phyloP scores from a whole-genome alignment of 2,113 vertebrate genomes.

The Upupa epops region DNA sequence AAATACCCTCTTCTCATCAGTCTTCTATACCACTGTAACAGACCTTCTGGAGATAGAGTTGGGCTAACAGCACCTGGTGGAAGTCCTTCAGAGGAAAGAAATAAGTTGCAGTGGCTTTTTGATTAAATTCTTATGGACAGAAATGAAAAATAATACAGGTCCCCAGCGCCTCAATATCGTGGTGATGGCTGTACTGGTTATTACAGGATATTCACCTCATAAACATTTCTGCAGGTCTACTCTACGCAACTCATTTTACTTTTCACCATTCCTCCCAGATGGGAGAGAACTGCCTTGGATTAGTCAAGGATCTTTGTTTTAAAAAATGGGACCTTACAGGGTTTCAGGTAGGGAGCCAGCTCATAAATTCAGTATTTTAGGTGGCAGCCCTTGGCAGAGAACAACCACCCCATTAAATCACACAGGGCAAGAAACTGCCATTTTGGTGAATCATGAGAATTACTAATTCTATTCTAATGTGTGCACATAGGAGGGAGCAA shows the following conservation, averaged over 20 bases:
- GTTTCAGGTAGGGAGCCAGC: conserved; percentile 12
- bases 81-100: conserved; percentile 35
- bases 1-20: conserved; percentile 49
- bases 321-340: conserved; percentile 28
- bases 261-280: not conserved
- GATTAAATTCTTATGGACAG: conserved; percentile 48
- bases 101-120: conserved; percentile 31
- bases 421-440: conserved; percentile 28
- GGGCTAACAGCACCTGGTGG: not conserved
- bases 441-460: conserved; percentile 41
- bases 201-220: not conserved
- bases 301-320: conserved; percentile 25
- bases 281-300: not conserved
- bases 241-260: not conserved
- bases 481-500: not conserved
- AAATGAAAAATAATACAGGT: conserved; percentile 39
- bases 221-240: conserved; percentile 23
- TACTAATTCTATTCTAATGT: conserved; percentile 57
- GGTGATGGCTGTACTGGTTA: not conserved
- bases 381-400: conserved; percentile 44
- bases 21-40: conserved; percentile 3
- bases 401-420: conserved; percentile 63
- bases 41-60: conserved; percentile 14
- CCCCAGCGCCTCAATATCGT: not conserved
- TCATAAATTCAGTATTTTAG: conserved; percentile 66